These are phyloP conservation scores for Sylvicola cinctus DNA, from an alignment of 2,888 invertebrate species.

Conservation along the genomic window DNA sequence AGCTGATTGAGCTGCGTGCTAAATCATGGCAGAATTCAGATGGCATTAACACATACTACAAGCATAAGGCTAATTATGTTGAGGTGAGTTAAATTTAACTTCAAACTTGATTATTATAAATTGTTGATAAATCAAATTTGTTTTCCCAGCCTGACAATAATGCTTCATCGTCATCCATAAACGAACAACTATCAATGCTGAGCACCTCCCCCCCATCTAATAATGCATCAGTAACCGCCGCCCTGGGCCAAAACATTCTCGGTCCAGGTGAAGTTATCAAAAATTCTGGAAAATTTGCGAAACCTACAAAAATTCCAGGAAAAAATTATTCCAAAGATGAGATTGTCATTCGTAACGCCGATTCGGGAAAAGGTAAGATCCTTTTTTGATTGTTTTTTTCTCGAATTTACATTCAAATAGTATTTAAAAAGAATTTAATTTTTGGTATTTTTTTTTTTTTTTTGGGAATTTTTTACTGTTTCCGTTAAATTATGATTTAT, in stretches of 20 bases:
- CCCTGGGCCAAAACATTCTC: conserved; percentile 35
- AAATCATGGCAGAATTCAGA: conserved; percentile 77
- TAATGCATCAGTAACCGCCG: conserved; percentile 30
- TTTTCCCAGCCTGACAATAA: conserved; percentile 11
- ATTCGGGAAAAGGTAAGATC: conserved; percentile 78
- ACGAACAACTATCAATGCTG: conserved; percentile 23
- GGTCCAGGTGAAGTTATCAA: conserved; percentile 70
- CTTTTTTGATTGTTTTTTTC: no score
- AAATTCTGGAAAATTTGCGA: conserved; percentile 70
- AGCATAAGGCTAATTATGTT: conserved; percentile 41
- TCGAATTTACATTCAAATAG: no score
- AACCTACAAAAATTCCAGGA: conserved; percentile 76
- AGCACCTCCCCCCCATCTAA: conserved; percentile 33
- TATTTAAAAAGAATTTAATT: no score
- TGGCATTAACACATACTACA: conserved; percentile 69
- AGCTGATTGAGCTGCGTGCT: conserved; percentile 81
- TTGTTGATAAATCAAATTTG: neutral
- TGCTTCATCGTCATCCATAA: conserved; percentile 8
- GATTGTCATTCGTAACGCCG: conserved; percentile 83
- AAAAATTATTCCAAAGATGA: conserved; percentile 91
- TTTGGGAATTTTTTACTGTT: neutral
- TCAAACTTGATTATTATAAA: neutral
- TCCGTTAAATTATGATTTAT: conserved; percentile 2
- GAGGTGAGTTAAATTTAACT: conserved; percentile 17
- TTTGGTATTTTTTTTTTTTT: conserved; percentile 8